Evolutionary conservation across 1,140 invertebrate species (phyloP).

Genomic region (Leptoteleia sp.): DNA sequence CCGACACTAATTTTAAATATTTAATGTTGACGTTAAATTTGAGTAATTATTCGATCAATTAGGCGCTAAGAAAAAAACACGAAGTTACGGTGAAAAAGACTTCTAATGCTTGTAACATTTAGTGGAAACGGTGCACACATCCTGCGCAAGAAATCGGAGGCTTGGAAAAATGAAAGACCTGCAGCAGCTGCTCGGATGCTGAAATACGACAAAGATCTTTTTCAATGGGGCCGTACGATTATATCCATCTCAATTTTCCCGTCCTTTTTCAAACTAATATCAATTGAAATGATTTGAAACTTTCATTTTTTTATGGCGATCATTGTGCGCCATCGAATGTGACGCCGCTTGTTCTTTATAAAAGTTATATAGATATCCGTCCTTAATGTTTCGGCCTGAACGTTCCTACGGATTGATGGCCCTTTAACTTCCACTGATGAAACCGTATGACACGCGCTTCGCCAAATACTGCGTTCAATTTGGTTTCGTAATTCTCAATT

Average conservation of each 20-base stretch:
- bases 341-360: slow-evolving; percentile 26
- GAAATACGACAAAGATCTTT: slow-evolving; percentile 67
- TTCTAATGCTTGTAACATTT: slow-evolving; percentile 18
- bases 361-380: slow-evolving; percentile 42
- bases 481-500: slow-evolving; percentile 4
- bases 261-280: slow-evolving; percentile 60
- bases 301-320: slow-evolving; percentile 56
- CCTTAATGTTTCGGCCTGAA: slow-evolving; percentile 31
- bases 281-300: slow-evolving; percentile 65
- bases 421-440: slow-evolving; percentile 18
- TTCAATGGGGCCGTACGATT: slow-evolving; percentile 46
- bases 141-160: slow-evolving; percentile 33
- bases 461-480: slow-evolving; percentile 1
- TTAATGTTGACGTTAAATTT: too few relatives aligned
- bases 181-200: slow-evolving; percentile 61
- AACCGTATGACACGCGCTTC: slow-evolving; percentile 7
- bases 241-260: slow-evolving; percentile 49
- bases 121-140: slow-evolving; percentile 34
- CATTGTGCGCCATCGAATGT: slow-evolving; percentile 27
- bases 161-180: slow-evolving; percentile 64
- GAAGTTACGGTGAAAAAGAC: slow-evolving; percentile 17
- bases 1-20: too few relatives aligned
- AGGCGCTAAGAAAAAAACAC: slow-evolving; percentile 15
- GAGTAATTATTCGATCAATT: slow-evolving; percentile 33
- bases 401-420: slow-evolving; percentile 29